These are phyloP conservation scores for Cynodonichthys magdalenae DNA, from an alignment of 2,797 vertebrate genomes.

Conservation along the genomic window DNA sequence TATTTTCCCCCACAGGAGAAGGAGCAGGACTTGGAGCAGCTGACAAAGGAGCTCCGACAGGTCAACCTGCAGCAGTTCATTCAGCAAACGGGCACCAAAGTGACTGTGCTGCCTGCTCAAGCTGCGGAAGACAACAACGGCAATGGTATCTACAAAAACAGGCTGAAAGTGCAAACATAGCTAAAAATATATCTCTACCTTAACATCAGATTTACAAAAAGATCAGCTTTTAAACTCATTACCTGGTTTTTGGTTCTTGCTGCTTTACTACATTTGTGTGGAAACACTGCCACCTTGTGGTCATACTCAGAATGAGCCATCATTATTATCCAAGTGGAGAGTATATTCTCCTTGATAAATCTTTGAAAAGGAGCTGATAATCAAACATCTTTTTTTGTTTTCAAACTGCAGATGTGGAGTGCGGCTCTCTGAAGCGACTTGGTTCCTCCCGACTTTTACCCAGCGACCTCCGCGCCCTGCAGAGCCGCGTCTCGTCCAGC, in stretches of 20 bases:
- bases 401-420: constrained; percentile 73
- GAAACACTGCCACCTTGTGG: constrained; percentile 60
- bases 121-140: constrained; percentile 74
- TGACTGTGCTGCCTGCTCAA: constrained; percentile 91
- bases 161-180: background rate
- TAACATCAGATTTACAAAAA: background rate
- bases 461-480: constrained; percentile 89
- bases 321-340: too few relatives aligned
- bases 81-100: constrained; percentile 95
- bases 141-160: constrained; percentile 39
- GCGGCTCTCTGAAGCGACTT: constrained; percentile 87
- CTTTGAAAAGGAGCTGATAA: background rate
- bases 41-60: constrained; percentile 96
- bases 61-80: constrained; percentile 98
- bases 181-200: background rate
- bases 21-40: constrained; percentile 92
- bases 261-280: constrained; percentile 16
- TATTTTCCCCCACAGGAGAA: constrained; percentile 81
- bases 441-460: constrained; percentile 89
- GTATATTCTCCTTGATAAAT: background rate
- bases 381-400: constrained; percentile 8
- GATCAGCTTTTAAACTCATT: constrained; percentile 14
- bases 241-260: background rate
- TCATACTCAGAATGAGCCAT: constrained; percentile 8
- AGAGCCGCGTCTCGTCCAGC: constrained; percentile 86